Base-by-base conservation (phyloP, 2,888 invertebrate species). In the Metacarcinus magister region DNA sequence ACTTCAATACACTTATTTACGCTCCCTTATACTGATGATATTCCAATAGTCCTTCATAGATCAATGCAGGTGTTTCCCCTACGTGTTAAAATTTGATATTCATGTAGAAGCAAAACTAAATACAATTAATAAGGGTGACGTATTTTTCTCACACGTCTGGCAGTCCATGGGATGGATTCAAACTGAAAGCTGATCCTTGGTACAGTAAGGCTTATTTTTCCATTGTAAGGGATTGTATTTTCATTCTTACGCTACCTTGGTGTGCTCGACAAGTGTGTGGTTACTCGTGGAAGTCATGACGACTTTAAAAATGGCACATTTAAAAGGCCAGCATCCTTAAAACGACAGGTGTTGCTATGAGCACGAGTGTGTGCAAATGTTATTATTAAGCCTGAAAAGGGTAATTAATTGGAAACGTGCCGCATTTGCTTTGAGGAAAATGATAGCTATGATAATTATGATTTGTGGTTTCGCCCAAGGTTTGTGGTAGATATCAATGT, bases 141-240 rank as follows among this genome's bases (percentile, higher is more conserved):
- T 46, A 0, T 43, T 44, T 23, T n/a, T 28, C 28, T 87, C 87
- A 19, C 43, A 82, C 95, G 95, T 48, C 92, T 92, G 95, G 92
- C 95, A 95, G 82, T 39, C 46, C 28, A 8, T 28, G 48, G n/a
- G 28, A 13, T 28, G 28, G 46, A 95, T 95, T 95, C 95, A 95
- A 95, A 95, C 95, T 43, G 95, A 95, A 95, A 95, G 95, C 92
- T 92, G n/a, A 75, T 28, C 48, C 39, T 19, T 32, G 48, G 44
- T 28, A 10, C 75, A 44, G 0, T 67, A 95, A 95, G 95, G 95
- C 10, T n/a, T 23, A 48, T 92, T 92, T 82, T 87, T 39, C 95
- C 48, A 82, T 39, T 16, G 19, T 16, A 19, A 13, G 7, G 1
- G 19, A 2, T 4, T 10, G 7, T 48, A 95, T n/a, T 95, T n/a